Evolutionary conservation across 1,140 invertebrate species (phyloP).

Genomic region (Chelonus insularis): DNA sequence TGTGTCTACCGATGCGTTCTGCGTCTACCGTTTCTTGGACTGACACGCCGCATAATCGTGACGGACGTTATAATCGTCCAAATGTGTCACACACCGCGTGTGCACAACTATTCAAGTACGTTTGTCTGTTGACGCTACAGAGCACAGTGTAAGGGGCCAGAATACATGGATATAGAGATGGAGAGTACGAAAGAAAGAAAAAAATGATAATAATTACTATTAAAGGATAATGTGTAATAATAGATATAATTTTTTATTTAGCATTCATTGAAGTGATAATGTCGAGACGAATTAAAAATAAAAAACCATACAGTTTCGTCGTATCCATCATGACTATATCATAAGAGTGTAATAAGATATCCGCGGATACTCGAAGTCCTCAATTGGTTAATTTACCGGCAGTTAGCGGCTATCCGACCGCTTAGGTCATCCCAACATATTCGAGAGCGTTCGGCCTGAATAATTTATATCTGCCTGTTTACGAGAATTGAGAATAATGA

Average conservation of each 20-base stretch:
- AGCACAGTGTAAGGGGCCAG: no score
- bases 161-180: no score
- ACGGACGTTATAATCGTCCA: conserved; percentile 50
- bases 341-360: conserved; percentile 62
- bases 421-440: conserved; percentile 57
- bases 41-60: conserved; percentile 47
- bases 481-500: conserved; percentile 62
- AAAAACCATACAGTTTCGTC: not conserved
- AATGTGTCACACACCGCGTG: conserved; percentile 38
- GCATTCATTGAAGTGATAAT: no score
- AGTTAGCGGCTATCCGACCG: conserved; percentile 58
- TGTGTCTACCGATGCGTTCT: conserved; percentile 29
- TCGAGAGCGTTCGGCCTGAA: conserved; percentile 54
- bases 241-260: no score
- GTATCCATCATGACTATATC: conserved; percentile 30
- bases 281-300: no score
- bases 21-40: conserved; percentile 28
- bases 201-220: no score
- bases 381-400: conserved; percentile 62
- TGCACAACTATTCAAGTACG: conserved; percentile 8
- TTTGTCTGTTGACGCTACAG: conserved; percentile 15
- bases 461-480: conserved; percentile 63
- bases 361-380: conserved; percentile 62
- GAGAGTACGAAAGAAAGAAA: no score
- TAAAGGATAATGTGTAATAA: no score